Percentiles rank a stretch among this genome's conserved stretches.
Evolutionary conservation across 2,113 vertebrate species (phyloP).

Genomic region (Naja naja): DNA sequence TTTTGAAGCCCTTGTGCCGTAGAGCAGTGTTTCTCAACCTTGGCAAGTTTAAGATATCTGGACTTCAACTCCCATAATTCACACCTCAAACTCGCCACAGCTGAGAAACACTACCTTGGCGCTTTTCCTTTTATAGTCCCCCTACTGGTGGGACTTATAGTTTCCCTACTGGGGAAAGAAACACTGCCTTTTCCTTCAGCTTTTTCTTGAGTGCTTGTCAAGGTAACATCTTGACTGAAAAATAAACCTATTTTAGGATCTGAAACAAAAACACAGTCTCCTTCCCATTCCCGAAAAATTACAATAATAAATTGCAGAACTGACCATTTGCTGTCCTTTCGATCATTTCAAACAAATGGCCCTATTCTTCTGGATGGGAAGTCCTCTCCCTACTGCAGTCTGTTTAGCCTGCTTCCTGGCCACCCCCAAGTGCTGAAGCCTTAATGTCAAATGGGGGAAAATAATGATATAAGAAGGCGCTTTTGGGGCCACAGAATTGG

Average conservation of each 20-base stretch:
- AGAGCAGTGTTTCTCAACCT: neutral
- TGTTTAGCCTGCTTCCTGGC: neutral
- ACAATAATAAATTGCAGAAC: neutral
- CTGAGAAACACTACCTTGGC: neutral
- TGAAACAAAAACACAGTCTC: neutral
- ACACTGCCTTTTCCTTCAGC: neutral
- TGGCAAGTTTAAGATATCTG: neutral
- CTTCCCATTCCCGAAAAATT: neutral
- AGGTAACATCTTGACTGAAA: neutral
- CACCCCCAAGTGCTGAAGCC: neutral
- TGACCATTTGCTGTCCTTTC: neutral
- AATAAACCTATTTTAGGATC: neutral
- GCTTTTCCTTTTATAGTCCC: neutral
- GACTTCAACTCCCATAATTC: neutral
- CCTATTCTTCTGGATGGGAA: neutral
- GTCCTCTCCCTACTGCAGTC: neutral
- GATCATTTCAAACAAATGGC: neutral
- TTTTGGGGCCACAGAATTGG: neutral
- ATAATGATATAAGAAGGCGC: too few relatives aligned
- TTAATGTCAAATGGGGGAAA: neutral
- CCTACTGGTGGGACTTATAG: neutral
- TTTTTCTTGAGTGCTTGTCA: neutral
- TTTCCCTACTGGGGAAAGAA: neutral
- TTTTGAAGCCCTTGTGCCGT: neutral
- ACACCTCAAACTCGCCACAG: neutral